phyloP scores from a whole-genome alignment of 1,140 invertebrate genomes.

The Drosophila repletoides region DNA sequence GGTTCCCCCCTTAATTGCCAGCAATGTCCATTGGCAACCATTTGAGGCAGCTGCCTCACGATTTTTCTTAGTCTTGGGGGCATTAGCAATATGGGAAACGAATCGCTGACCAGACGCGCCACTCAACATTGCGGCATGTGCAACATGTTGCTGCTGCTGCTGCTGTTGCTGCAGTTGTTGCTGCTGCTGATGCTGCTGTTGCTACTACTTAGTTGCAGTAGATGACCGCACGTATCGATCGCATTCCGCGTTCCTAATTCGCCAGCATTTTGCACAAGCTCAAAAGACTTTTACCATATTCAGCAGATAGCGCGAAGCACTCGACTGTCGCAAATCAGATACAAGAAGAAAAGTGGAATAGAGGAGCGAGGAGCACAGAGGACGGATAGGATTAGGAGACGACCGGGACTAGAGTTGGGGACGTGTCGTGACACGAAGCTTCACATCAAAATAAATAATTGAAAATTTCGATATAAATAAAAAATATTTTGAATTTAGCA shows the following conservation, averaged over 20 bases:
- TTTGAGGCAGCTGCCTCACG: constrained; percentile 56
- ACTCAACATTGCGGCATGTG: constrained; percentile 71
- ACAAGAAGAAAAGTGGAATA: constrained; percentile 22
- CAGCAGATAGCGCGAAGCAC: constrained; percentile 57
- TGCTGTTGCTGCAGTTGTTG: not conserved
- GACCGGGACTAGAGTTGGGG: not conserved
- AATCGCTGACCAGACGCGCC: constrained; percentile 68
- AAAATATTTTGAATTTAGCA: no score
- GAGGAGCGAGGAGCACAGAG: constrained; percentile 6
- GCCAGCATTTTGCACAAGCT: constrained; percentile 70
- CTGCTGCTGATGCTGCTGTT: constrained; percentile 20
- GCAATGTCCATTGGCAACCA: constrained; percentile 65
- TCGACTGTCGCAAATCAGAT: constrained; percentile 79
- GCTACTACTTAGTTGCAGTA: constrained; percentile 47
- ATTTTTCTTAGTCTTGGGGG: constrained; percentile 42
- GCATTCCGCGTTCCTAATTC: constrained; percentile 80
- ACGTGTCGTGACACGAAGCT: not conserved
- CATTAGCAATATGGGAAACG: constrained; percentile 81
- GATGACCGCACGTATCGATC: constrained; percentile 75
- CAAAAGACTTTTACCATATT: constrained; percentile 65
- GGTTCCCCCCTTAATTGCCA: constrained; percentile 72
- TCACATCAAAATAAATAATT: no score
- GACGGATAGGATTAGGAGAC: not conserved
- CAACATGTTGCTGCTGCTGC: constrained; percentile 63
- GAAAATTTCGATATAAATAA: no score